Base-by-base conservation (phyloP, 2,113 vertebrate species). In the Lota lota region DNA sequence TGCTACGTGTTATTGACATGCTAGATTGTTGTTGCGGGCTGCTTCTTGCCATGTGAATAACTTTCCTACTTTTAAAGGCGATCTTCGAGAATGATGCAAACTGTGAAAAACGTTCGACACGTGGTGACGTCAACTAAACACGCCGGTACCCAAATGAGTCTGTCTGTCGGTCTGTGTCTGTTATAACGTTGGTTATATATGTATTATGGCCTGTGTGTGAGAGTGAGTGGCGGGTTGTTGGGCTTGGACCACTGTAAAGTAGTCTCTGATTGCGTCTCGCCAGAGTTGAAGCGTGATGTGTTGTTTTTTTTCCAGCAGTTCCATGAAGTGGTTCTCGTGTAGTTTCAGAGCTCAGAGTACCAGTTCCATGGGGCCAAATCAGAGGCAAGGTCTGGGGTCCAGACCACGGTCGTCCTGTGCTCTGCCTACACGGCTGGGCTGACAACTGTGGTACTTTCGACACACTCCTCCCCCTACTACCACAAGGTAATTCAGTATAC, bases 351-450 rank as follows among this genome's bases (percentile, higher is more conserved):
- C 63, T 94, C 66, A 88, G 66, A 6, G 3, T 95, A 1, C n/a
- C 88, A 0, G 70, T 95, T 4, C 90, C 90, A 0, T 93, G 90
- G 93, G 93, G 91, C 50, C 83, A 93, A 22, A 83, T 93, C 5
- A 87, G 84, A 63, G 91, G 89, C 66, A 88, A 91, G 67, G 64
- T 87, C 33, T 94, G 92, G 90, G 90, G 91, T 77, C 85, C 92
- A 65, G 76, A 70, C 0, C 76, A 91, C 0, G 94, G 93, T 0
- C 70, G n/a, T 54, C 89, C 89, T 0, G 87, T 95, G 40, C 77
- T 95, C 14, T 94, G 93, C 70, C 78, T 95, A 66, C 92, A 93
- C 0, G 91, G 93, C 60, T 95, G 93, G 92, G 73, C 92, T 40
- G 93, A 94, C 75, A 93, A 94, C 65, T 86, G 91, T 21, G 93